Conservation (phyloP, 2,888 invertebrate species). For the Cenopis cana region DNA sequence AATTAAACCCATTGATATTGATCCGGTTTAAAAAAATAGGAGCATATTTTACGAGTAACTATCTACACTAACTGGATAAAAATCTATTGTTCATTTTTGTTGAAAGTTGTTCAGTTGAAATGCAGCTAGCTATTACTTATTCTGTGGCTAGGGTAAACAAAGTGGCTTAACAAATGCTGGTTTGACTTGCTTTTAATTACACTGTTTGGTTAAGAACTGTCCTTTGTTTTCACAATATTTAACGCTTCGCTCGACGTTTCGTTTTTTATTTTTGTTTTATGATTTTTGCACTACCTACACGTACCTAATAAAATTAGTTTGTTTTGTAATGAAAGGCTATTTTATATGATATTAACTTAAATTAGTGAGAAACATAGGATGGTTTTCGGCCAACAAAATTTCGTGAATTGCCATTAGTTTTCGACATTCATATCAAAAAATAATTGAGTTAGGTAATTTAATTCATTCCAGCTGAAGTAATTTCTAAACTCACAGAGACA, state of each 20-base stretch:
- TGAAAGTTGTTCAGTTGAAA: background rate
- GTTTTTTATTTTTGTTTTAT: background rate
- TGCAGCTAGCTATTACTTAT: background rate
- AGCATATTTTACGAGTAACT: background rate
- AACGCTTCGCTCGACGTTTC: background rate
- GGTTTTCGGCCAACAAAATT: no score
- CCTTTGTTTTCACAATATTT: background rate
- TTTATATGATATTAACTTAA: no score
- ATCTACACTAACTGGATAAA: background rate
- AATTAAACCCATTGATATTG: no score
- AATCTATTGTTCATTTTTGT: background rate
- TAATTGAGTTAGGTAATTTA: no score
- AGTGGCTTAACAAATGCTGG: constrained; percentile 8
- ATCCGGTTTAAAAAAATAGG: no score
- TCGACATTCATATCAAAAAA: no score
- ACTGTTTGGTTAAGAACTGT: constrained; percentile 9
- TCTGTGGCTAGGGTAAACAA: background rate
- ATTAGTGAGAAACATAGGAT: no score
- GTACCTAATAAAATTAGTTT: no score
- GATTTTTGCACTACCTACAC: background rate
- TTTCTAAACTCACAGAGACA: no score
- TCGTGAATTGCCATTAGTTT: no score
- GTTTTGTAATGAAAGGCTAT: no score
- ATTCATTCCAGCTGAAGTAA: no score
- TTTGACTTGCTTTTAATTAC: constrained; percentile 24